phyloP scores from a whole-genome alignment of 2,888 invertebrate species.

The Coenonympha glycerion region DNA sequence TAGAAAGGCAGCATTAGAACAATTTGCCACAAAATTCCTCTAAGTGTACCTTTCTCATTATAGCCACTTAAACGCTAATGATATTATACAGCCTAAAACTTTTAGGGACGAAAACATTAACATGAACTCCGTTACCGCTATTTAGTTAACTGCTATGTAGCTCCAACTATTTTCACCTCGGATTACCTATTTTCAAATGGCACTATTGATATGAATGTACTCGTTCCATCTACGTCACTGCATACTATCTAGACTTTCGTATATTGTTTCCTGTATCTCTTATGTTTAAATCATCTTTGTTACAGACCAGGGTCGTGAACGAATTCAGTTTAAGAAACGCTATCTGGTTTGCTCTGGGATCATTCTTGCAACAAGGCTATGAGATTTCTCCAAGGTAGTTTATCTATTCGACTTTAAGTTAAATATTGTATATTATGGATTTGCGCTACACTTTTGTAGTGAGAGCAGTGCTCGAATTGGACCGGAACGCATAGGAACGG shows the following conservation, averaged over 20 bases:
- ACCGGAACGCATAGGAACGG: too few relatives aligned
- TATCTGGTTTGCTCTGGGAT: not conserved
- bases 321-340: not conserved
- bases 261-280: too few relatives aligned
- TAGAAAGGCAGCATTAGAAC: not conserved
- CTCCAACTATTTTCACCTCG: not conserved
- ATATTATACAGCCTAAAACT: constrained; percentile 13
- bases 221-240: too few relatives aligned
- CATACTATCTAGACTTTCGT: too few relatives aligned
- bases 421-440: too few relatives aligned
- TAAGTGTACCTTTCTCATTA: not conserved
- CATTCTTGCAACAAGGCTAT: not conserved
- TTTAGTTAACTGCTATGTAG: not conserved
- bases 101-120: not conserved
- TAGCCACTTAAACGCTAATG: constrained; percentile 30
- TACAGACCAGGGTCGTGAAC: not conserved
- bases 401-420: too few relatives aligned
- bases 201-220: not conserved
- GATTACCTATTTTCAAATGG: not conserved
- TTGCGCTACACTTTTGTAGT: too few relatives aligned
- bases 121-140: not conserved
- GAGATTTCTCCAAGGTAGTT: not conserved
- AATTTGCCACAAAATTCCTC: not conserved
- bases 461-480: too few relatives aligned
- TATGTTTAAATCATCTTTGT: too few relatives aligned